Base-by-base conservation (phyloP, 1,140 invertebrate species). In the Drosophila fuyamai region DNA sequence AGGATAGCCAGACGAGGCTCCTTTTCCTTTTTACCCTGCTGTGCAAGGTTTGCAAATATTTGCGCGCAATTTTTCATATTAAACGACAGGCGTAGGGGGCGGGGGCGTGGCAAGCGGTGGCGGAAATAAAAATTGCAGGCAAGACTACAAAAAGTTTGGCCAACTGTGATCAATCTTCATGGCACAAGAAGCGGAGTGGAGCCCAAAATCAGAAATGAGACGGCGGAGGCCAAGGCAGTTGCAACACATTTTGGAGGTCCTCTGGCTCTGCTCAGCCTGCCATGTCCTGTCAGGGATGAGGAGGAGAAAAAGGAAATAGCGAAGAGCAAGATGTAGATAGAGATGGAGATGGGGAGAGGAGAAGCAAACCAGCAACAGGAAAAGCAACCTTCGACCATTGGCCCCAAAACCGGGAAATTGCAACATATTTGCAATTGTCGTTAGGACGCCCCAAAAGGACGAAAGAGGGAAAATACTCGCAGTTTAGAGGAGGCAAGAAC, bases 351-450 rank as follows among this genome's bases (percentile, higher is more conserved):
- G 61, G 44, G 18, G 27, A 66, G 41, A 32, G 47, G 36, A 32
- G 35, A 67, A 12, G 59, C 44, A 60, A 60, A 72, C 46, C 36
- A 54, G 55, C 47, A 76, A 56, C 53, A 51, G 66, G 38, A 55
- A 47, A 50, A 46, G 58, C 36, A 56, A 48, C 40, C 61, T 43
- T 65, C 57, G 56, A 61, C 61, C 61, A 46, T 46, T 65, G 56
- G 40, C 57, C 55, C 40, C 74, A 75, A 68, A 62, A 62, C 83
- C 61, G 83, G 75, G 70, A 88, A 86, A 86, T 76, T 82, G 76
- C 79, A 88, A 82, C 85, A 88, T 86, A 86, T 86, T 86, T 86
- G 82, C 82, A 86, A 88, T 88, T 79, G 83, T 88, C 83, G 79
- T 81, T 51, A 61, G 43, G 58, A 43, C 40, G 46, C 13, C 13